A percentile compares a stretch with the other conserved stretches of the same genome.
phyloP scores from a whole-genome alignment of 2,113 vertebrate genomes.

The Ochotona princeps region DNA sequence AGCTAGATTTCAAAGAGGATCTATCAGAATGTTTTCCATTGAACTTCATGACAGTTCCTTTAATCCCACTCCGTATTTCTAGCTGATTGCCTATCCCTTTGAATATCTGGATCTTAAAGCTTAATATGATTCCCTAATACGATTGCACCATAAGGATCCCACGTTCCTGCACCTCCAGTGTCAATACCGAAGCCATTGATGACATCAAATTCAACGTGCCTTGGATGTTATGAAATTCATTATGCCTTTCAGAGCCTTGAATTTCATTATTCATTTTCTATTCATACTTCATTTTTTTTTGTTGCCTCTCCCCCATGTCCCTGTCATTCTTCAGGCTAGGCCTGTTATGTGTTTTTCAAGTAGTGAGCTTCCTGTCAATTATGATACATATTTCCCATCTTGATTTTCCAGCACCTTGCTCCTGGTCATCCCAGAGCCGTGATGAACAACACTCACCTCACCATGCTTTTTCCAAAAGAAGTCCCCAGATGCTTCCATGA shows the following conservation, averaged over 20 bases:
- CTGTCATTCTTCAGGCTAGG: slow-evolving; percentile 67
- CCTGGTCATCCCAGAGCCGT: slow-evolving; percentile 63
- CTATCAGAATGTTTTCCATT: slow-evolving; percentile 56
- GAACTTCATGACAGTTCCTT: slow-evolving; percentile 73
- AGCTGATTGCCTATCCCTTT: slow-evolving; percentile 64
- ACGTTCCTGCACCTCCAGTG: slow-evolving; percentile 64
- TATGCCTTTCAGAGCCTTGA: slow-evolving; percentile 58
- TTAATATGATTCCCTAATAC: slow-evolving; percentile 67
- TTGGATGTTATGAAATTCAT: slow-evolving; percentile 65
- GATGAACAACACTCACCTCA: not conserved
- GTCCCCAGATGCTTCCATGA: slow-evolving; percentile 48
- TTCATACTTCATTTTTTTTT: slow-evolving; percentile 72
- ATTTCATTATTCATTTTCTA: slow-evolving; percentile 39
- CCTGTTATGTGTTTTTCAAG: slow-evolving; percentile 76
- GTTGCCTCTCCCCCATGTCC: slow-evolving; percentile 64
- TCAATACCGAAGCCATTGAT: slow-evolving; percentile 62
- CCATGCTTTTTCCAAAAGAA: slow-evolving; percentile 47
- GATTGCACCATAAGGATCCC: slow-evolving; percentile 55
- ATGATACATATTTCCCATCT: slow-evolving; percentile 66
- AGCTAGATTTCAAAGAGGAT: slow-evolving; percentile 80
- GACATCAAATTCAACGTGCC: slow-evolving; percentile 66
- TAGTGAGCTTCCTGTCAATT: slow-evolving; percentile 67
- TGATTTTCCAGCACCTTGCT: slow-evolving; percentile 55
- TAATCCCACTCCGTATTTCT: slow-evolving; percentile 65
- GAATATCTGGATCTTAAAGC: slow-evolving; percentile 71